Conservation (phyloP, 2,888 invertebrate genomes). For the Lasioglossum calceatum region DNA sequence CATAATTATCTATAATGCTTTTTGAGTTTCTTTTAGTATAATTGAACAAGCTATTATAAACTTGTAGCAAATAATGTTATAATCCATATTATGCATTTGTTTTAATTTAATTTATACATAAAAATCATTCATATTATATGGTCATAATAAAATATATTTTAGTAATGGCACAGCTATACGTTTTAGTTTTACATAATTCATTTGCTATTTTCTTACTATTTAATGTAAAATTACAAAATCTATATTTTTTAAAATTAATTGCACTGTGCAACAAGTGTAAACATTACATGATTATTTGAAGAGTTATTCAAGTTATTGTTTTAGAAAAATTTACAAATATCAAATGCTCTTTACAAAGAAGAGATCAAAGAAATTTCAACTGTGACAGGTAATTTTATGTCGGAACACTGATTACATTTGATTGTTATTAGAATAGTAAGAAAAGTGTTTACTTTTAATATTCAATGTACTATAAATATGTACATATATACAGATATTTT, state of each 20-base stretch:
- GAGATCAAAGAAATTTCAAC: neutral
- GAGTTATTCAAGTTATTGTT: neutral
- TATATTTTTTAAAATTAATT: neutral
- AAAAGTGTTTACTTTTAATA: slow-evolving; percentile 22
- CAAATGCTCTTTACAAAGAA: neutral
- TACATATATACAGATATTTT: slow-evolving; percentile 20
- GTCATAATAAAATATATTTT: slow-evolving; percentile 12
- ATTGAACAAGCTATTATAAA: neutral
- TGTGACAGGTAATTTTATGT: neutral
- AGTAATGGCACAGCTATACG: slow-evolving; percentile 12
- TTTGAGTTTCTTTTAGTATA: neutral
- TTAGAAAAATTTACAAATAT: neutral
- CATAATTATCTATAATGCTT: slow-evolving; percentile 3
- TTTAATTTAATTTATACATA: slow-evolving; percentile 6
- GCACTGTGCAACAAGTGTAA: neutral
- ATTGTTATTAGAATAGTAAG: slow-evolving; percentile 7
- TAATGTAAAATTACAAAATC: slow-evolving; percentile 5
- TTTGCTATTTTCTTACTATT: neutral
- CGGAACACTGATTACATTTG: neutral
- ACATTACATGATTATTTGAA: neutral
- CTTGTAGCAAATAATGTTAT: neutral
- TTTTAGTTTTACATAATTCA: neutral
- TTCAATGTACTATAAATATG: slow-evolving; percentile 3
- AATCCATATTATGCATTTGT: neutral
- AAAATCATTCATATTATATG: neutral